Evolutionary conservation across 2,797 vertebrate species (phyloP).

Genomic region (Chaunax sp.): DNA sequence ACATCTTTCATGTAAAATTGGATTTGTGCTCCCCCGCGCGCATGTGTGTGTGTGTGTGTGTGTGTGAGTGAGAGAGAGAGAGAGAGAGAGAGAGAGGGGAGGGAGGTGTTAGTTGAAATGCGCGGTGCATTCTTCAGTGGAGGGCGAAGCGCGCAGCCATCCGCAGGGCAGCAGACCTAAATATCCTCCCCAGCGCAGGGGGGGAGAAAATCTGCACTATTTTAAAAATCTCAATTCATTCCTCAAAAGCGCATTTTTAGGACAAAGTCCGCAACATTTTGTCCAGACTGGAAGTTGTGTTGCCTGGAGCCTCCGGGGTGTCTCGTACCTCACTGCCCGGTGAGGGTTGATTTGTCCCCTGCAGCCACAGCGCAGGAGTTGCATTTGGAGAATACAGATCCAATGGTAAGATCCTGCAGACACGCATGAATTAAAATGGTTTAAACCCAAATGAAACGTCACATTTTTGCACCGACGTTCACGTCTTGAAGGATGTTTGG

Average conservation of each 20-base stretch:
- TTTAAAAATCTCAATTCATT: too few relatives aligned
- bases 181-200: too few relatives aligned
- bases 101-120: slow-evolving; percentile 59
- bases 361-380: slow-evolving; percentile 21
- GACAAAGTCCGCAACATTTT: not conserved
- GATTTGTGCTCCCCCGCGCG: slow-evolving; percentile 21
- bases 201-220: too few relatives aligned
- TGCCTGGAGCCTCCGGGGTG: slow-evolving; percentile 10
- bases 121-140: slow-evolving; percentile 64
- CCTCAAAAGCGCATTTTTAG: too few relatives aligned
- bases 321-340: slow-evolving; percentile 6
- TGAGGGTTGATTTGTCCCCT: slow-evolving; percentile 7
- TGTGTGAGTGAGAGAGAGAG: not conserved
- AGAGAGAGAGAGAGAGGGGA: slow-evolving; percentile 7
- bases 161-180: slow-evolving; percentile 26
- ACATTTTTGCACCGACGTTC: not conserved
- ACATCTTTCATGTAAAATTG: slow-evolving; percentile 32
- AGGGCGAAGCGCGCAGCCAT: slow-evolving; percentile 51
- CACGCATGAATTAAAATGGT: not conserved
- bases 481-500: not conserved
- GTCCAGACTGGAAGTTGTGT: slow-evolving; percentile 32
- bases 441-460: not conserved
- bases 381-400: not conserved
- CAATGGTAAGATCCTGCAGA: slow-evolving; percentile 53
- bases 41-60: slow-evolving; percentile 15